Evolutionary conservation across 2,113 vertebrate genomes (phyloP).

Genomic region (Bubalus kerabau): DNA sequence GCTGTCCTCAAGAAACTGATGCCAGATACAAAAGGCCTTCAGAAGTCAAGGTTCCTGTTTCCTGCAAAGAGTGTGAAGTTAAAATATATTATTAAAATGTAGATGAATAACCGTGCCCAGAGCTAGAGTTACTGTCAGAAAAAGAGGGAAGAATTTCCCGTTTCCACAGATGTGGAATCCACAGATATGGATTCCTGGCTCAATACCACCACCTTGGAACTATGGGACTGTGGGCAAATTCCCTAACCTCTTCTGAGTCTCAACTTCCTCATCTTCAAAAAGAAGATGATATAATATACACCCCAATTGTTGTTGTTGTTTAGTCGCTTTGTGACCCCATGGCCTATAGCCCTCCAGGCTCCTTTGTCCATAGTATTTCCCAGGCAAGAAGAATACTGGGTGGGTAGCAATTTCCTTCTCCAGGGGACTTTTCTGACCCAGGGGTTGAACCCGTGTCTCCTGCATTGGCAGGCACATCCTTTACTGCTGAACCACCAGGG

Average conservation of each 20-base stretch:
- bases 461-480: neutral
- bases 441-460: neutral
- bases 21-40: neutral
- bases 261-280: neutral
- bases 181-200: neutral
- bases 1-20: neutral
- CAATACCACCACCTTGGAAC: neutral
- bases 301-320: neutral
- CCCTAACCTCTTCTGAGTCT: neutral
- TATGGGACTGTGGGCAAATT: neutral
- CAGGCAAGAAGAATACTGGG: neutral
- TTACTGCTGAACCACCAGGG: neutral
- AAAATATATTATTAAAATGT: neutral
- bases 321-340: neutral
- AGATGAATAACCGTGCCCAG: neutral
- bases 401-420: neutral
- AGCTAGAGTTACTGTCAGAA: neutral
- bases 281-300: neutral
- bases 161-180: neutral
- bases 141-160: neutral
- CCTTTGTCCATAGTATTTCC: neutral
- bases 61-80: neutral
- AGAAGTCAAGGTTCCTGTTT: neutral
- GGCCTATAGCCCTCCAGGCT: neutral
- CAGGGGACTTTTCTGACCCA: neutral